Percentiles rank a stretch among this genome's conserved stretches.
Evolutionary conservation across 2,888 invertebrate genomes (phyloP).

Genomic region (Drosophila ezoana): DNA sequence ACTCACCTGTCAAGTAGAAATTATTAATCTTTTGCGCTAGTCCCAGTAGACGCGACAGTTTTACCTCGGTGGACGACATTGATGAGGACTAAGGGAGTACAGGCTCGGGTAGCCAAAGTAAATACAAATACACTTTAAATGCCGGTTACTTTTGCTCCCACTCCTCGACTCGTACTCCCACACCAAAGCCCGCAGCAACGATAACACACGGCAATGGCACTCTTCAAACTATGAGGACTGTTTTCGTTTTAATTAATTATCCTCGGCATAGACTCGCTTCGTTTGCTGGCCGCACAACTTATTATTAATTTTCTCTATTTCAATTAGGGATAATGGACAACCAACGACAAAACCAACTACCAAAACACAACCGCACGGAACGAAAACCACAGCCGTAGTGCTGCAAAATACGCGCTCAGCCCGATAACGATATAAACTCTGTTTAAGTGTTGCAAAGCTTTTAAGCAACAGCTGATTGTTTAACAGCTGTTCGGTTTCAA

Average conservation of each 20-base stretch:
- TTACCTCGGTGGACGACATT: conserved; percentile 84
- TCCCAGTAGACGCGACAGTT: conserved; percentile 90
- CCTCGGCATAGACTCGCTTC: conserved; percentile 7
- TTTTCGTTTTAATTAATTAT: conserved; percentile 9
- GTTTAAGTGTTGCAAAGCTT: conserved; percentile 13
- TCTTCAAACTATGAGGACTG: conserved; percentile 4
- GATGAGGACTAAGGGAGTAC: conserved; percentile 28
- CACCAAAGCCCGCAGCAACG: conserved; percentile 14
- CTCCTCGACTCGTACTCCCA: conserved; percentile 31
- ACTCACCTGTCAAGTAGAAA: conserved; percentile 93
- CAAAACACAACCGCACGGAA: conserved; percentile 61
- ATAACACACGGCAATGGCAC: conserved; percentile 22
- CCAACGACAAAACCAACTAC: conserved; percentile 44
- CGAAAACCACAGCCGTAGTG: conserved; percentile 56
- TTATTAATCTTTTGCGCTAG: conserved; percentile 95
- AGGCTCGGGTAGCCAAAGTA: conserved; percentile 42
- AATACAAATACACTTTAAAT: conserved; percentile 55
- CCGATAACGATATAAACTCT: conserved; percentile 33
- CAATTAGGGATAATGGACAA: conserved; percentile 45
- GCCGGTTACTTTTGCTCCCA: conserved; percentile 63
- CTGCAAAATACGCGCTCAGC: conserved; percentile 35
- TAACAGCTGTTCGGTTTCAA: conserved; percentile 26
- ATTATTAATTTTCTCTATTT: conserved; percentile 32
- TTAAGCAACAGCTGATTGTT: conserved; percentile 31
- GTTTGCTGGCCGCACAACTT: conserved; percentile 21